Evolutionary conservation across 1,140 invertebrate genomes (phyloP), one percentile per base, ranked within the genome.

Genomic region (Drosophila varians): DNA sequence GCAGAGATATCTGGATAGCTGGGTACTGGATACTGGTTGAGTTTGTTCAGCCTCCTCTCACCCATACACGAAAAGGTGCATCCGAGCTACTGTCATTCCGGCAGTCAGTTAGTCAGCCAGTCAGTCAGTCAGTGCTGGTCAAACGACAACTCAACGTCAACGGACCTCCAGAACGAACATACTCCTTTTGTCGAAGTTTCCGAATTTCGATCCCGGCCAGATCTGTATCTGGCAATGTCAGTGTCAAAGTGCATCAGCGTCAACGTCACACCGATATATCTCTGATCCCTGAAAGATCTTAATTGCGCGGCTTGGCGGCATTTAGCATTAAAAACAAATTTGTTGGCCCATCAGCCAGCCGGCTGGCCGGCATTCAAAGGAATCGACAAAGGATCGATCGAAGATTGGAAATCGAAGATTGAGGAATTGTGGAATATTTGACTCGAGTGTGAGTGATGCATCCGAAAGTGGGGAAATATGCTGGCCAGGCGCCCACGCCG

Each of bases 221-320:
- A 87, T 82, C 79, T 76, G 60, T 82, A 87, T 87, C 82, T 68
- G 64, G 64, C 60, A 78, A 84, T 84, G 79, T 84, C 79, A 80
- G 74, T 80, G 77, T 74, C 77, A 78, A 58, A 73, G 68, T 78
- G 58, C 75, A 77, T 66, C 74, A 72, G 60, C 74, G 53, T 80
- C 78, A 83, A 78, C 75, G 71, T 72, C 70, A 78, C 31, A 4
- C 40, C 48, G 36, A 66, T 76, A 53, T 48, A 55, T 60, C 51
- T 26, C 43, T 2, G 21, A 73, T 49, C 74, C 58, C 65, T 52
- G 55, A 53, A 51, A 77, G 70, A 74, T 74, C 71, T 74, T 74
- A 74, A 74, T 74, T 74, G 71, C 71, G 28, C 40, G 42, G 57
- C 74, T 16, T 38, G 34, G 36, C 57, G 45, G 57, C 52, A 38